phyloP scores from a whole-genome alignment of 2,888 invertebrate genomes.

The Sarcophaga carnaria region DNA sequence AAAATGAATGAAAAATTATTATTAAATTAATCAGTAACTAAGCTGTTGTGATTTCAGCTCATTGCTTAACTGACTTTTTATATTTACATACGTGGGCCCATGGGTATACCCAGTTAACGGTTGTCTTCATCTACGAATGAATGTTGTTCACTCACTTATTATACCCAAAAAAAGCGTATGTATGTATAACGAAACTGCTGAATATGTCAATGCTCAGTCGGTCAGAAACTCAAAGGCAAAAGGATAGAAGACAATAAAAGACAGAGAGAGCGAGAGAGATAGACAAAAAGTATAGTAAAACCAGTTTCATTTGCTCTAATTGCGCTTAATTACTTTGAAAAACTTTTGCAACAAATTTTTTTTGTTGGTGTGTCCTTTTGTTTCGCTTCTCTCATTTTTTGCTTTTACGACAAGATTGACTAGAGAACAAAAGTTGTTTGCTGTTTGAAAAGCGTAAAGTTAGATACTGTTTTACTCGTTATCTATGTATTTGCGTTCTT shows the following conservation, averaged over 20 bases:
- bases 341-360: slow-evolving; percentile 43
- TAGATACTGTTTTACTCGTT: slow-evolving; percentile 3
- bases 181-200: background rate
- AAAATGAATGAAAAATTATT: no score
- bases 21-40: no score
- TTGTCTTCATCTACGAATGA: no score
- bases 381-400: background rate
- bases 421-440: slow-evolving; percentile 49
- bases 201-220: slow-evolving; percentile 53
- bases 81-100: no score
- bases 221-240: slow-evolving; percentile 51
- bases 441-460: slow-evolving; percentile 50
- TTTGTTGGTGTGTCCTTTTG: background rate
- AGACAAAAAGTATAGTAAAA: slow-evolving; percentile 2
- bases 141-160: no score
- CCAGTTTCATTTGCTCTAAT: slow-evolving; percentile 65
- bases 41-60: no score
- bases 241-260: no score
- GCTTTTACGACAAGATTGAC: slow-evolving; percentile 3
- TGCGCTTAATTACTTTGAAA: slow-evolving; percentile 65
- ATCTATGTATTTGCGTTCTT: background rate
- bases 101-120: no score
- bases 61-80: no score
- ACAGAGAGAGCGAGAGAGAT: background rate
- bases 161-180: no score